Evolutionary conservation across 2,113 vertebrate genomes (phyloP).

Genomic region (Antidorcas marsupialis): DNA sequence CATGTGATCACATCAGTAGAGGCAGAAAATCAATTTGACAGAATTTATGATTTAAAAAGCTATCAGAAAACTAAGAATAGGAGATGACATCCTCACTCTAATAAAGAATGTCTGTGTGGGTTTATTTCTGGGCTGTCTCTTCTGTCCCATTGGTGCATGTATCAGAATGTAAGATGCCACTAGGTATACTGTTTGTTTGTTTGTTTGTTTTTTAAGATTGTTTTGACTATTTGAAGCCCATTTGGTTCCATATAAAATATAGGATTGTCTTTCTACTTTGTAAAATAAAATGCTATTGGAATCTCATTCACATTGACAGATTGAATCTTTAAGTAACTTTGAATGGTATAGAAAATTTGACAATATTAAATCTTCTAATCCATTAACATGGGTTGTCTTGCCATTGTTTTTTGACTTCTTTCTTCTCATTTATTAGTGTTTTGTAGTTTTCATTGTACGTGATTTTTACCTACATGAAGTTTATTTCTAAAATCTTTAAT

Average conservation of each 20-base stretch:
- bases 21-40: not conserved
- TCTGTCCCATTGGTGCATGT: not conserved
- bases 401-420: not conserved
- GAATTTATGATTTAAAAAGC: not conserved
- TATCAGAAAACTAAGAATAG: not conserved
- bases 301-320: not conserved
- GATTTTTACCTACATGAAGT: not conserved
- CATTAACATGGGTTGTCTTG: not conserved
- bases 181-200: not conserved
- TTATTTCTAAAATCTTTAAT: not conserved
- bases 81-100: not conserved
- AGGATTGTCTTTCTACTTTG: not conserved
- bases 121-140: not conserved
- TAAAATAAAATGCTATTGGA: not conserved
- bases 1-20: not conserved
- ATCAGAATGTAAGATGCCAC: not conserved
- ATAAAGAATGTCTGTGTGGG: not conserved
- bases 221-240: not conserved
- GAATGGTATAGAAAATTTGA: too few relatives aligned
- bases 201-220: not conserved
- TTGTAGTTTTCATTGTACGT: not conserved
- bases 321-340: not conserved
- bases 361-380: not conserved
- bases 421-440: not conserved
- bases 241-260: not conserved